Evolutionary conservation across 1,140 invertebrate species (phyloP).

Genomic region (Lordiphosa mommai): DNA sequence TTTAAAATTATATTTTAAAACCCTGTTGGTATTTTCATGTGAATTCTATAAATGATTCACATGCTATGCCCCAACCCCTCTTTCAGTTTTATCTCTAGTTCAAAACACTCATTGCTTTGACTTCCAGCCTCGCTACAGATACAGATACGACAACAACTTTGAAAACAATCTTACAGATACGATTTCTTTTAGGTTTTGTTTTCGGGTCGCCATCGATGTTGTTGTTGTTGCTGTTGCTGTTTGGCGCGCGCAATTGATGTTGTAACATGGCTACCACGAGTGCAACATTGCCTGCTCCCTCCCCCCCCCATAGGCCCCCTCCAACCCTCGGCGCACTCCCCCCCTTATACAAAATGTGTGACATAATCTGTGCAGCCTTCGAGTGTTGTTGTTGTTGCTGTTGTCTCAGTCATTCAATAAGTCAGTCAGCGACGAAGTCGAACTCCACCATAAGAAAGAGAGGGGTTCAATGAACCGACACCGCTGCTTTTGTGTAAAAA

Average conservation of each 20-base stretch:
- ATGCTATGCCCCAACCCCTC: slow-evolving; percentile 4
- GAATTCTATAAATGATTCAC: slow-evolving; percentile 36
- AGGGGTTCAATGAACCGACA: slow-evolving; percentile 41
- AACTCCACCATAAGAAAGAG: slow-evolving; percentile 17
- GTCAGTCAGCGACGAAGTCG: slow-evolving; percentile 58
- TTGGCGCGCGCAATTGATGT: slow-evolving; percentile 75
- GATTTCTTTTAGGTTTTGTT: slow-evolving; percentile 62
- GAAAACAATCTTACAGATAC: slow-evolving; percentile 61
- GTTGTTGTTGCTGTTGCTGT: slow-evolving; percentile 45
- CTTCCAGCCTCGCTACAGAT: slow-evolving; percentile 18
- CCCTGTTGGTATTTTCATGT: too few species aligned
- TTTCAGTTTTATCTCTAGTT: not conserved
- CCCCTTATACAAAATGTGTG: slow-evolving; percentile 70
- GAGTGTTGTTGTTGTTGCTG: slow-evolving; percentile 50
- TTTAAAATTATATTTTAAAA: too few species aligned
- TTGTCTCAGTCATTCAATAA: slow-evolving; percentile 69
- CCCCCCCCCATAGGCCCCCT: not conserved
- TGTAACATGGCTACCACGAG: slow-evolving; percentile 74
- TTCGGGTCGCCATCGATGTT: slow-evolving; percentile 40
- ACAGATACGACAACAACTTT: slow-evolving; percentile 35
- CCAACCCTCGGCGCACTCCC: slow-evolving; percentile 17
- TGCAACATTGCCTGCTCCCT: slow-evolving; percentile 49
- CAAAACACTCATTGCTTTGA: not conserved
- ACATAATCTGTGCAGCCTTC: slow-evolving; percentile 77
- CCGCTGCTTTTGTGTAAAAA: slow-evolving; percentile 44